Conservation (phyloP, 2,113 vertebrate genomes). For the Aleadryas rufinucha region DNA sequence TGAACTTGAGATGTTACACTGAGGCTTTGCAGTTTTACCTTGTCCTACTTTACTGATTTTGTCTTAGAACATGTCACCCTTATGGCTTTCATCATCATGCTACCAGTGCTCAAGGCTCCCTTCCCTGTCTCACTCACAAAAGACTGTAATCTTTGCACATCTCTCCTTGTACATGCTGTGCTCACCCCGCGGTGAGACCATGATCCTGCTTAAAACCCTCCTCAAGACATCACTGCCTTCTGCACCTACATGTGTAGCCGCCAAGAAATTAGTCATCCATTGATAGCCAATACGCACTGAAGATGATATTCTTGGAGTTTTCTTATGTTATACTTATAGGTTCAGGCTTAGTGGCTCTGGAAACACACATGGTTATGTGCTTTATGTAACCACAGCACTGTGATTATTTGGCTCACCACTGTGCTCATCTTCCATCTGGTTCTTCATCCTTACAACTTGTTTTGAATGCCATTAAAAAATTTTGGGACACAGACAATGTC, state of each 20-base stretch:
- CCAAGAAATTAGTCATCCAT: neutral
- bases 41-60: neutral
- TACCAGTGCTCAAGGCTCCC: neutral
- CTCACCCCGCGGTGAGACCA: rapidly evolving
- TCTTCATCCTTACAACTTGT: neutral
- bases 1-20: neutral
- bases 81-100: neutral
- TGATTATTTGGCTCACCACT: neutral
- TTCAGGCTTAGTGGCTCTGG: neutral
- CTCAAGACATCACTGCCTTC: neutral
- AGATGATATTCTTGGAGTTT: neutral
- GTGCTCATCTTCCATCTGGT: neutral
- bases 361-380: neutral
- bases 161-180: neutral
- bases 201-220: neutral
- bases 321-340: neutral
- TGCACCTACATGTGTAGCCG: neutral
- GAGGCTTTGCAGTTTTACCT: neutral
- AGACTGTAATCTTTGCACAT: neutral
- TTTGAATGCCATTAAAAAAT: neutral
- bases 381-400: neutral
- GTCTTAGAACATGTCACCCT: neutral
- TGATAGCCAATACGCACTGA: neutral
- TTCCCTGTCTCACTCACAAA: neutral
- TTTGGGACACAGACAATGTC: neutral